Evolutionary conservation across 2,113 vertebrate species (phyloP), one percentile per base, ranked within the genome.

Genomic region (Cettia cetti): DNA sequence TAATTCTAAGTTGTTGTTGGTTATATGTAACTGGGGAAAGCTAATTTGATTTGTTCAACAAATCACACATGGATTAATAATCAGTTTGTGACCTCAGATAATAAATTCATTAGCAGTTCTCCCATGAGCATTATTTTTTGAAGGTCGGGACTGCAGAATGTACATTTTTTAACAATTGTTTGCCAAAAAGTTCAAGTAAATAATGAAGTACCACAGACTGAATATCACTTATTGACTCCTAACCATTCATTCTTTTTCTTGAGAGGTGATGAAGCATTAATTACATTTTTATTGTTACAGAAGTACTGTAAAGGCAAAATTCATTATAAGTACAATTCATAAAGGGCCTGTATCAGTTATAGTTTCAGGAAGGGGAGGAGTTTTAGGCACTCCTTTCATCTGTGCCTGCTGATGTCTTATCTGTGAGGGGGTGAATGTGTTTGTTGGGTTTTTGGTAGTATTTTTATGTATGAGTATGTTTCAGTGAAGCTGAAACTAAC

Each of bases 11-110:
- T 24, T 89, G 33, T 64, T 66, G 40, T 70, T 74, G 52, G 44
- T 76, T 60, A n/a, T 11, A 7, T 68, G 28, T 23, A 69, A 42
- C 33, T 64, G 57, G 35, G 35, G 27, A 78, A 82, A 91, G 13
- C n/a, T 69, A 74, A 86, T 61, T 74, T 26, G 40, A 50, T 89
- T 94, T 93, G 12, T 64, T 88, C 72, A 92, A 60, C 31, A 57
- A 80, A 65, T 85, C 23, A 10, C 20, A 22, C 4, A 2, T 60
- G 40, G 50, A 47, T 71, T 72, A 49, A 42, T 80, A 87, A 79
- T 81, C 80, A 91, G n/a, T 70, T 80, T 92, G 42, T 13, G 15
- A 52, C 18, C 18, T 94, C n/a, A 59, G n/a, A 26, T 90, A 86
- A 74, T 39, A 74, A 71, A 86, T 74, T 81, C 7, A n/a, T 45